Base-by-base conservation (phyloP, 1,140 invertebrate genomes). In the Bombus fervidus region DNA sequence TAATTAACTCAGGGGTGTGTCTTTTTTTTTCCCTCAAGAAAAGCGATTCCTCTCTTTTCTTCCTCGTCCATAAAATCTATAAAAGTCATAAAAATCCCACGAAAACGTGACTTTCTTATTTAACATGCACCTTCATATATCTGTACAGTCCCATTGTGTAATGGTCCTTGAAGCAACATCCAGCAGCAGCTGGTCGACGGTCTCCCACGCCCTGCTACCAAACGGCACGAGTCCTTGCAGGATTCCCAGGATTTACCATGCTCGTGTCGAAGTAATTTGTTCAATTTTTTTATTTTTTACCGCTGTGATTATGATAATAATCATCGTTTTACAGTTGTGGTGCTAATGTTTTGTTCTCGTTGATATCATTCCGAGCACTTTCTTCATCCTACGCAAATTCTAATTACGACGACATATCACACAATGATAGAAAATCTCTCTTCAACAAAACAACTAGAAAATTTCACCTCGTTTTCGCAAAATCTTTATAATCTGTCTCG, bases 101-200 rank as follows among this genome's bases (percentile, higher is more conserved):
- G 88, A 91, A 93, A 93, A 93, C 92, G 91, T 93, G 90, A 90
- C 86, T 90, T 88, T 90, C 83, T 90, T 86, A 76, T 80, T 59
- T 87, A 69, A 79, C 75, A 85, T 68, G 75, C 71, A 78, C 66
- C 69, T 69, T 83, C 74, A 34, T 81, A 77, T 66, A 43, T 53
- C 47, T 53, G 22, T 81, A 80, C 86, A 74, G 81, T 86, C 25
- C 71, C 81, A 90, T 90, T 90, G 89, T 90, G 89, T 82, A 90
- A 90, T 90, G 83, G 89, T 90, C 89, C 89, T 90, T 90, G 89
- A 90, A 90, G 83, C 81, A 90, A 90, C 89, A 87, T 87, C 86
- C 75, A 88, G 57, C 68, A 78, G 83, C 89, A 81, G 88, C 83
- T 90, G 86, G 89, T 90, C 89, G 89, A 66, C 87, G 84, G 87